phyloP scores from a whole-genome alignment of 2,113 vertebrate genomes.

The Dipodomys merriami region DNA sequence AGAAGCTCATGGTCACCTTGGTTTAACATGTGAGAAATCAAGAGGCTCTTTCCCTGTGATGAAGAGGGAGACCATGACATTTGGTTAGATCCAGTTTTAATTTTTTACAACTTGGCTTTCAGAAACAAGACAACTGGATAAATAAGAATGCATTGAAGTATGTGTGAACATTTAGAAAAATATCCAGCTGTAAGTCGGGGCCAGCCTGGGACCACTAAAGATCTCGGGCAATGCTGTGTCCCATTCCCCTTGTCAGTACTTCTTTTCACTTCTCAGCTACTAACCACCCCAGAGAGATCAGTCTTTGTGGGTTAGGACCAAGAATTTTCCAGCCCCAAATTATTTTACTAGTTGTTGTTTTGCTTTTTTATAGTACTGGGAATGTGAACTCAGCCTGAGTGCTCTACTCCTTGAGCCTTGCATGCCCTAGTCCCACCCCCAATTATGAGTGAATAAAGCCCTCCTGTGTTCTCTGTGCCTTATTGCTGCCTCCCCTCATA shows the following conservation, averaged over 20 bases:
- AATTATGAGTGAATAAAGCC: too few relatives aligned
- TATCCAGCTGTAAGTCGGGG: neutral
- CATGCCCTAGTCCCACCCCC: too few relatives aligned
- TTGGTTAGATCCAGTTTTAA: neutral
- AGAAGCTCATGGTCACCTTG: neutral
- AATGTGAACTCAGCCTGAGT: too few relatives aligned
- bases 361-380: too few relatives aligned
- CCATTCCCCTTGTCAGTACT: fast-evolving
- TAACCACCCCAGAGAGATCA: neutral
- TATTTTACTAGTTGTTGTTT: too few relatives aligned
- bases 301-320: neutral
- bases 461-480: too few relatives aligned
- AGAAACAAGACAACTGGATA: conserved; percentile 11
- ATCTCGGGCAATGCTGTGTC: neutral
- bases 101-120: neutral
- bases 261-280: neutral
- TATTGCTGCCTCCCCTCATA: too few relatives aligned
- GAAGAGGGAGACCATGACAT: neutral
- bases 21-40: neutral
- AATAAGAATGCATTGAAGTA: neutral
- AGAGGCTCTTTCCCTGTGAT: neutral
- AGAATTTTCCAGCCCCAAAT: neutral
- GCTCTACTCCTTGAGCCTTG: too few relatives aligned
- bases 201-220: neutral
- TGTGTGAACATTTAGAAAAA: neutral